Evolutionary conservation across 2,888 invertebrate genomes (phyloP).

Genomic region (Archips xylosteana): DNA sequence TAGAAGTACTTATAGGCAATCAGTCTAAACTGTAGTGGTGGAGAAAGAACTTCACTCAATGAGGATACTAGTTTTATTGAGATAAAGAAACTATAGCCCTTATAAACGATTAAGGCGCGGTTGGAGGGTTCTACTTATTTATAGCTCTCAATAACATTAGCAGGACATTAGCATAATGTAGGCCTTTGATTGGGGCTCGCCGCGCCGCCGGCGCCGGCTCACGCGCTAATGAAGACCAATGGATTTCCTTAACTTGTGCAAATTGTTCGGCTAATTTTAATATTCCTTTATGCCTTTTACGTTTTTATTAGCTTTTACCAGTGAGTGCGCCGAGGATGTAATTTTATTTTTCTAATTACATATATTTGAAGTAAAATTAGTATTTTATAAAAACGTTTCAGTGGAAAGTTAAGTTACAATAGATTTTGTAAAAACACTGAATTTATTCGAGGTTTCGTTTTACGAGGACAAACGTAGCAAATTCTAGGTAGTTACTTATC

Average conservation of each 20-base stretch:
- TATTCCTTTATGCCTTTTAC: slow-evolving; percentile 18
- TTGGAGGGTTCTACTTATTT: slow-evolving; percentile 22
- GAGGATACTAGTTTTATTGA: slow-evolving; percentile 2
- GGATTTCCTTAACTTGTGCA: slow-evolving; percentile 46
- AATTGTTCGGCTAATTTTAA: slow-evolving; percentile 49
- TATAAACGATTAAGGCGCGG: slow-evolving; percentile 8
- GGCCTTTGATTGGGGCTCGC: slow-evolving; percentile 37
- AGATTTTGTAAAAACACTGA: too few relatives aligned
- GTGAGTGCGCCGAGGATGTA: neutral
- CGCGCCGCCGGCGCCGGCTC: slow-evolving; percentile 21
- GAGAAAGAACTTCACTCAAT: slow-evolving; percentile 4
- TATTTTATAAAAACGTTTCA: too few relatives aligned
- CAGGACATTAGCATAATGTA: slow-evolving; percentile 46
- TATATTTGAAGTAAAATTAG: neutral
- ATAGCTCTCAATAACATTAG: slow-evolving; percentile 44
- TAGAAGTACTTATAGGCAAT: neutral
- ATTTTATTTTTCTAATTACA: neutral
- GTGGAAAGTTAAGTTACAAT: too few relatives aligned
- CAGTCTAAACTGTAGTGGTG: neutral
- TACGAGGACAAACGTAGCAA: too few relatives aligned
- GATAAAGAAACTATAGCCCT: slow-evolving; percentile 8
- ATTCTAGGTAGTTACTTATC: too few relatives aligned
- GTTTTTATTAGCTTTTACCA: slow-evolving; percentile 5
- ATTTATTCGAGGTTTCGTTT: too few relatives aligned
- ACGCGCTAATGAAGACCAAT: slow-evolving; percentile 46